Base-by-base conservation (phyloP, 1,140 invertebrate genomes). In the Ridgeia piscesae region DNA sequence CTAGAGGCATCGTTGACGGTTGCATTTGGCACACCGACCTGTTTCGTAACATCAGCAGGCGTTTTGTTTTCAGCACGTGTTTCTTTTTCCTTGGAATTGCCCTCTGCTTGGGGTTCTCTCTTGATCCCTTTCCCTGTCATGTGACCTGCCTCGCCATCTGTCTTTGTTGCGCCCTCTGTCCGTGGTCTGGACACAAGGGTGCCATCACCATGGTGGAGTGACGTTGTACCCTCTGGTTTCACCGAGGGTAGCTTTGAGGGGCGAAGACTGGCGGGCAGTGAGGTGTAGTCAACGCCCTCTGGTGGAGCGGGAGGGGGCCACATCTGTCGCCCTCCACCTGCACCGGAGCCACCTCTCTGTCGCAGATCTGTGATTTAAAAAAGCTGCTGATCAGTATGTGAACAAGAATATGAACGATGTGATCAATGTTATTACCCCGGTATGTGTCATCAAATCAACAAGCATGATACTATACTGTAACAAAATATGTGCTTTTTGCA, bases 291-390 rank as follows among this genome's bases (percentile, higher is more conserved):
- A 33, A 33, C 31, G 33, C 34, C 34, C 91, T 91, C n/a, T n/a
- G 91, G 91, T 33, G 91, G 91, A 14, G 34, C 42, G 0, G 91
- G 91, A 42, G 91, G 91, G 33, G 91, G 91, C 91, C 91, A 91
- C 91, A 42, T 48, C 34, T 48, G 42, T 33, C 91, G 34, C 34
- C 91, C 33, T 27, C 91, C 42, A 9, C 11, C 33, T 14, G 9
- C 42, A 21, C 33, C 14, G 11, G 27, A 6, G 48, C 48, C 9
- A 33, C 33, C 34, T 17, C 42, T 6, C 42, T 33, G 34, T 8
- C 34, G 34, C 58, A 77, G 11, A 77, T 77, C 58, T 77, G 58
- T 58, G 34, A 35, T 33, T 9, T 14, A 91, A 8, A 42, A 33
- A 91, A 27, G 2, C 6, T 33, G n/a, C 11, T 33, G 11, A 89